Evolutionary conservation across 2,888 invertebrate genomes (phyloP), one percentile per base, ranked within the genome.

Genomic region (Chymomyza amoena): DNA sequence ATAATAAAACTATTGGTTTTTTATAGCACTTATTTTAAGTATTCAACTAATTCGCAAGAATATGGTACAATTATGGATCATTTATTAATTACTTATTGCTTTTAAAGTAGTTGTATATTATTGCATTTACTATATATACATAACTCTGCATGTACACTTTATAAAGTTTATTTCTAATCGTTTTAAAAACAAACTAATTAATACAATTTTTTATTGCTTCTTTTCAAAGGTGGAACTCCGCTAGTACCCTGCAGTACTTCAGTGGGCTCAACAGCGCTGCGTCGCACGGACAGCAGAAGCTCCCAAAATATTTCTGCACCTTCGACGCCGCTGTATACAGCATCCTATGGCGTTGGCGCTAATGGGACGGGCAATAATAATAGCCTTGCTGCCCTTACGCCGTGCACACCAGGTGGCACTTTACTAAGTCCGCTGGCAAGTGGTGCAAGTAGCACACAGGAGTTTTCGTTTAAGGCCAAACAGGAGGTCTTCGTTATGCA

Each of bases 401-500:
- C 82, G 4, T 74, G 77, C 28, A 81, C 84, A 15, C 78, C 82
- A 57, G 69, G 68, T 25, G 85, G 74, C 79, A 76, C 88, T 81
- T 73, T 80, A 75, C 68, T 81, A 16, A 83, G 83, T 67, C 80
- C 89, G 80, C 69, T 83, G 32, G 91, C 91, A 63, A 90, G 91
- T 39, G 73, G 78, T 57, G 80, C 78, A 15, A 88, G 81, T 59
- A 86, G 81, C 62, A 84, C 81, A 66, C 91, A 90, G 72, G 91
- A 96, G 91, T 96, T 96, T 86, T 96, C 96, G 25, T 96, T 96
- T 89, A 95, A 96, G 90, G 96, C 96, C 15, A 96, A 96, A 91
- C 96, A 96, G 93, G 95, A 99, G 93, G 99, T 98, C 45, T 96
- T 96, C 92, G 98, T 99, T 75, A 96, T 99, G 93, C 96, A 97